These are phyloP conservation scores for Drosophila recens DNA, from an alignment of 2,888 invertebrate species.

Conservation along the genomic window DNA sequence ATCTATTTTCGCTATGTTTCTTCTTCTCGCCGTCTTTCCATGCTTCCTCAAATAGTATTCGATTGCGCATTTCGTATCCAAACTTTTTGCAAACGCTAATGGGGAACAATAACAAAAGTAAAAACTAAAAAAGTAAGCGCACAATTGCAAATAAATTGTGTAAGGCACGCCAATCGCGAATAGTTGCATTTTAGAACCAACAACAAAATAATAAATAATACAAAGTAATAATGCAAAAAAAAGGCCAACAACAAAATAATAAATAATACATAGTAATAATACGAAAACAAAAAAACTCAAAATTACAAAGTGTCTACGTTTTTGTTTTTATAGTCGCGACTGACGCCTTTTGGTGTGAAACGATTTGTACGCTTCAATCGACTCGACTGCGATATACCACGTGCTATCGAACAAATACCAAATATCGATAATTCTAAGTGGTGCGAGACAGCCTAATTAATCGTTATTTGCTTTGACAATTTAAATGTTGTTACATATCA, in stretches of 20 bases:
- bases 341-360: conserved; percentile 59
- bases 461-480: background rate
- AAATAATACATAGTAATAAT: conserved; percentile 17
- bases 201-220: conserved; percentile 21
- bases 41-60: conserved; percentile 17
- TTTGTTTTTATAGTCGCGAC: conserved; percentile 53
- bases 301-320: conserved; percentile 45
- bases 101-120: conserved; percentile 19
- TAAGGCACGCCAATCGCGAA: conserved; percentile 56
- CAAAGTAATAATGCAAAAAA: conserved; percentile 17
- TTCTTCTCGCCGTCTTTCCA: background rate
- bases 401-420: background rate
- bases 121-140: conserved; percentile 25
- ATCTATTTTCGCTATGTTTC: conserved; percentile 26
- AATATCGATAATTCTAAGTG: conserved; percentile 2
- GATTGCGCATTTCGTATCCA: conserved; percentile 35
- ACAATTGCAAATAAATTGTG: conserved; percentile 73
- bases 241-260: conserved; percentile 21
- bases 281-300: conserved; percentile 34
- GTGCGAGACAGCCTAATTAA: background rate
- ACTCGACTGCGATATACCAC: conserved; percentile 26
- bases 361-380: conserved; percentile 22
- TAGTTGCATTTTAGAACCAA: conserved; percentile 39
- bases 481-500: background rate
- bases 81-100: conserved; percentile 36